Evolutionary conservation across 2,113 vertebrate species (phyloP).

Genomic region (Haemorhous mexicanus): DNA sequence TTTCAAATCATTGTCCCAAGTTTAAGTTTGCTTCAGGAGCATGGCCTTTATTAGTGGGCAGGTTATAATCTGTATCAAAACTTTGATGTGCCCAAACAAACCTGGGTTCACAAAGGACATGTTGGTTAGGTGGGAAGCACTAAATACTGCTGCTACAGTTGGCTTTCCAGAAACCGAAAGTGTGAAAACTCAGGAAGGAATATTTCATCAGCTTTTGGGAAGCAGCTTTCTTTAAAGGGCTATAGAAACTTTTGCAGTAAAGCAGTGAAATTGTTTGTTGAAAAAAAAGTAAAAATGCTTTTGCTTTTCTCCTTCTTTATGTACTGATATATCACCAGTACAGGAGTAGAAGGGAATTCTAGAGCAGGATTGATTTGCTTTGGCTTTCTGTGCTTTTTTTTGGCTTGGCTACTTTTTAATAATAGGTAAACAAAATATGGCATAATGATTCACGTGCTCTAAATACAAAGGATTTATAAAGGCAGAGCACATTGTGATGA

Average conservation of each 20-base stretch:
- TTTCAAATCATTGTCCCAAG: background rate
- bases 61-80: background rate
- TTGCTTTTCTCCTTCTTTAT: background rate
- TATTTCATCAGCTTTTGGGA: background rate
- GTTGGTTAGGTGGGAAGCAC: background rate
- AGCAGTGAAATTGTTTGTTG: background rate
- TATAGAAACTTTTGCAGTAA: background rate
- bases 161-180: background rate
- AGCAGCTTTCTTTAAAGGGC: background rate
- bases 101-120: background rate
- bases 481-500: background rate
- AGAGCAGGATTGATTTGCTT: background rate
- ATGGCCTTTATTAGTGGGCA: background rate
- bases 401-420: background rate
- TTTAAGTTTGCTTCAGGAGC: background rate
- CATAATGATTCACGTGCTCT: background rate
- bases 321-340: background rate
- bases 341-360: background rate
- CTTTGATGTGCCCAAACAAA: background rate
- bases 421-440: background rate
- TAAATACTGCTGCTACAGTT: background rate
- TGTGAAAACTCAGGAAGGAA: background rate
- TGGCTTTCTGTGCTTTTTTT: background rate
- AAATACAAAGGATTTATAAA: constrained; percentile 24
- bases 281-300: background rate